These are phyloP conservation scores for Crotalus adamanteus DNA, from an alignment of 2,797 vertebrate species.

Conservation along the genomic window DNA sequence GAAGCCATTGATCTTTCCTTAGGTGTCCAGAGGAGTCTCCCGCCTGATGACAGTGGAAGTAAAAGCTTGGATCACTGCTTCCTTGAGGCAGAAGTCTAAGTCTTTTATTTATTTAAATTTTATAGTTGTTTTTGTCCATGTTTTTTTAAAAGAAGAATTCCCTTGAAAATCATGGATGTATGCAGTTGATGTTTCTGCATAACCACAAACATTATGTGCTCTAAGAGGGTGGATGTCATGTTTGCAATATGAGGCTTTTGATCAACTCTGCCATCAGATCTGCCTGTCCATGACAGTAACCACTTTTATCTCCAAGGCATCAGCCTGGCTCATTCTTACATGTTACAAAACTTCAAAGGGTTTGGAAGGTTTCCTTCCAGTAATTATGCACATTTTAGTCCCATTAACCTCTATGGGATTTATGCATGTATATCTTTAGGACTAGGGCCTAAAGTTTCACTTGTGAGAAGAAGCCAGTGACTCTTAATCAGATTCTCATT, in stretches of 20 bases:
- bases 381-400: constrained; percentile 15
- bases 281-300: background rate
- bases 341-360: fast-evolving
- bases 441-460: fast-evolving
- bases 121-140: constrained; percentile 56
- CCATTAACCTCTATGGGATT: constrained; percentile 1
- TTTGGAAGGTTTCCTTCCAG: constrained; percentile 14
- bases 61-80: constrained; percentile 62
- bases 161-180: constrained; percentile 54
- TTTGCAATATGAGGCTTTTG: background rate
- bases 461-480: background rate
- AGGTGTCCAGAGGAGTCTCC: constrained; percentile 47
- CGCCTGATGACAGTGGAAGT: constrained; percentile 32
- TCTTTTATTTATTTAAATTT: constrained; percentile 74
- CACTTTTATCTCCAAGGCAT: constrained; percentile 10
- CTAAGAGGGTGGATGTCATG: background rate
- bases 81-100: constrained; percentile 66
- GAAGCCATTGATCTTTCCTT: constrained; percentile 43
- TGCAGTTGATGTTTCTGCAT: constrained; percentile 55
- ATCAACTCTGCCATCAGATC: constrained; percentile 13
- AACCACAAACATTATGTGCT: background rate
- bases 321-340: background rate
- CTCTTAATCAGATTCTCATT: constrained; percentile 32
- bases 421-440: constrained; percentile 22
- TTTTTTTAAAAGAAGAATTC: constrained; percentile 60